Base-by-base conservation (phyloP, 2,888 invertebrate species). In the Cheilosia scutellata region DNA sequence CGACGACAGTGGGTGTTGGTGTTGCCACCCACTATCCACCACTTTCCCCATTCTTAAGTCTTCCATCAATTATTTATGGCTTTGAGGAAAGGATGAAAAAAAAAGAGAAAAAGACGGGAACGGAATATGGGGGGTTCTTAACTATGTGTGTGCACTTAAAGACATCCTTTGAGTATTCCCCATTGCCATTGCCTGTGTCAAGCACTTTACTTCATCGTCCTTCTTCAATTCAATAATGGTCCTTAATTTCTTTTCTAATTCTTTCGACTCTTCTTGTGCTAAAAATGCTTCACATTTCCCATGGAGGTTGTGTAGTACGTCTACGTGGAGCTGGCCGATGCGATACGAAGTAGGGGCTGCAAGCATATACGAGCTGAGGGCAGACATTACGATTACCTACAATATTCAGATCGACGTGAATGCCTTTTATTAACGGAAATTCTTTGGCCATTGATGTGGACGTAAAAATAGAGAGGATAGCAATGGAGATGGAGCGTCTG, bases 171-270 rank as follows among this genome's bases (percentile, higher is more conserved):
- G 65, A 70, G 53, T 82, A 5, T 47, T 66, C 57, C 13, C n/a
- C 37, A n/a, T 62, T 75, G 71, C 53, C 71, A 68, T 62, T 84
- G 80, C 80, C 66, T 49, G 75, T 65, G 75, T 65, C 80, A 74
- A 71, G 68, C 78, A 83, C 83, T 86, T 82, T 82, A 82, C 86
- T 76, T 76, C 82, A 71, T 82, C 82, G 70, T 55, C 66, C 82
- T 82, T 66, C 82, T 82, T 72, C 86, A 82, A 82, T 86, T 86
- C 86, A 76, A 82, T 86, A 86, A 82, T 86, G 76, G 86, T 63
- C 76, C 86, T 86, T 86, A 82, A 86, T 86, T 86, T 82, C 76
- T 79, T 86, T 86, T 86, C 82, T 76, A 82, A 82, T 84, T 84
- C 65, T 53, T 58, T 58, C 53, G 74, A 47, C 16, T 58, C 53